These are phyloP conservation scores for Barnardius zonarius DNA, from an alignment of 2,113 vertebrate species.

Conservation along the genomic window DNA sequence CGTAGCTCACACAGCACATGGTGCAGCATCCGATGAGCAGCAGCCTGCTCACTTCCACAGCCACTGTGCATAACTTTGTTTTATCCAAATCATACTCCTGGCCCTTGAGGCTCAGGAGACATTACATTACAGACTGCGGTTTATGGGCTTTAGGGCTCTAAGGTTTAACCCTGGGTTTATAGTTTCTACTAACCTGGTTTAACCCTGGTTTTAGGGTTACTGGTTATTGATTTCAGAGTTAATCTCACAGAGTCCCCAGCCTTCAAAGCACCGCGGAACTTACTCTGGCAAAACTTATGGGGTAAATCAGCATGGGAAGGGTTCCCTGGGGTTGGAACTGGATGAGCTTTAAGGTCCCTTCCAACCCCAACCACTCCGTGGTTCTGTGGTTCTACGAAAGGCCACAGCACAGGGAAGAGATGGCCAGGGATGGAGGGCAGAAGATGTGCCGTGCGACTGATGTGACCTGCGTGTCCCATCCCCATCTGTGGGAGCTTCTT, in stretches of 20 bases:
- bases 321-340: background rate
- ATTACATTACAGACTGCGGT: fast-evolving
- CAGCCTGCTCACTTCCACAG: background rate
- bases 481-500: background rate
- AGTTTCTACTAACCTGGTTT: background rate
- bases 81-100: background rate
- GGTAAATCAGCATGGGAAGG: background rate
- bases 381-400: background rate
- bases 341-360: background rate
- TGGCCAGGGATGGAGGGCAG: background rate
- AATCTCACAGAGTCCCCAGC: background rate
- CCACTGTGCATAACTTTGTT: fast-evolving
- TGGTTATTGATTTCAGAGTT: background rate
- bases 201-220: background rate
- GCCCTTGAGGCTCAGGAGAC: background rate
- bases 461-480: background rate
- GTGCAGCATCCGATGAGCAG: background rate
- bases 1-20: background rate
- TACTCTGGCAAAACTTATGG: background rate
- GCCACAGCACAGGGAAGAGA: background rate
- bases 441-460: background rate
- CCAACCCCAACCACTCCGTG: background rate
- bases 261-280: background rate
- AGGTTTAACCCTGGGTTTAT: background rate
- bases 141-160: background rate